phyloP scores from a whole-genome alignment of 2,888 invertebrate genomes.

The Abrostola tripartita region DNA sequence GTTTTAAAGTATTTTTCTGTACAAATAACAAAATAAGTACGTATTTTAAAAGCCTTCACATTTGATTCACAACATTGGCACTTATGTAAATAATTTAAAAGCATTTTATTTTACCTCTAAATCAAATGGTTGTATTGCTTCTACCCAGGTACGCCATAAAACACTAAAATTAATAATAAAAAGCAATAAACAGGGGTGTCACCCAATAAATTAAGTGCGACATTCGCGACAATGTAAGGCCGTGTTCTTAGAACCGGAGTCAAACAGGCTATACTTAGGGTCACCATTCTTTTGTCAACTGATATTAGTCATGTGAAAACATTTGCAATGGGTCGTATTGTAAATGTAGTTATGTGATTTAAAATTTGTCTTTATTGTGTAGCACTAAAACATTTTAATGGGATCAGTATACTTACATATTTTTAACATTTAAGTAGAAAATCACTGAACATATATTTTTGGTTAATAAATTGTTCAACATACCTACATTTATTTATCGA shows the following conservation, averaged over 20 bases:
- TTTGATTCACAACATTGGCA: background rate
- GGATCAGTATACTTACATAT: too few species aligned
- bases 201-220: constrained; percentile 69
- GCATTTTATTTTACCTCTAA: constrained; percentile 32
- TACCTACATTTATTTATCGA: too few species aligned
- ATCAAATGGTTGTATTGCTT: constrained; percentile 38
- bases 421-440: too few species aligned
- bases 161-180: constrained; percentile 59
- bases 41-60: too few species aligned
- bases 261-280: constrained; percentile 40
- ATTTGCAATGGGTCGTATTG: background rate
- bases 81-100: constrained; percentile 43
- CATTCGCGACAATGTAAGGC: constrained; percentile 72
- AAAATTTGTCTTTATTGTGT: too few species aligned
- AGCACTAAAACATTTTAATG: too few species aligned
- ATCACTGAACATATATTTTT: too few species aligned
- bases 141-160: constrained; percentile 50
- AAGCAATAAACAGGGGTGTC: constrained; percentile 62
- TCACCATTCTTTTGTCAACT: constrained; percentile 19
- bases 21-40: too few species aligned
- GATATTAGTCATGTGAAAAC: background rate
- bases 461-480: too few species aligned
- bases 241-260: constrained; percentile 66
- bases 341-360: too few species aligned
- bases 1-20: too few species aligned